A percentile compares a stretch with the other conserved stretches of the same genome.
Conservation (phyloP, 2,888 invertebrate species). For the Pterobdella sp. region DNA sequence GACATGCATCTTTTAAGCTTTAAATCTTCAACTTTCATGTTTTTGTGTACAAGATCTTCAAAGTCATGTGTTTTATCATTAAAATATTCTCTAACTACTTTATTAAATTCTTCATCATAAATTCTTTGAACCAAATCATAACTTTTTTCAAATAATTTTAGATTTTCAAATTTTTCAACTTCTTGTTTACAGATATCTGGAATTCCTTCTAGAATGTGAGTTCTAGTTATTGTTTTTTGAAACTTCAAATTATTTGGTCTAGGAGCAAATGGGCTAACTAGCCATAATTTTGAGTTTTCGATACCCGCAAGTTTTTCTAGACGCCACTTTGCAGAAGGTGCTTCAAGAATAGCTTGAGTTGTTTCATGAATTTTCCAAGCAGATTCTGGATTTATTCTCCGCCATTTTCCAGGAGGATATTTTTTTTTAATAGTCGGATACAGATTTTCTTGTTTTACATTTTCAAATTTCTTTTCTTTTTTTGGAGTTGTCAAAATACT, state of each 20-base stretch:
- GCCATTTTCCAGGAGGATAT: conserved; percentile 45
- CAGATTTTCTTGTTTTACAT: conserved; percentile 5
- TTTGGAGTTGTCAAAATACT: not conserved
- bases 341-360: conserved; percentile 36
- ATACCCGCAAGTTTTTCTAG: conserved; percentile 39
- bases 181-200: conserved; percentile 57
- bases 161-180: conserved; percentile 49
- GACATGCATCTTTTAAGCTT: conserved; percentile 27
- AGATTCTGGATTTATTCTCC: conserved; percentile 39
- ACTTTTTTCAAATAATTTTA: conserved; percentile 21
- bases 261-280: conserved; percentile 27
- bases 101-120: not conserved
- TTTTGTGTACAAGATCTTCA: conserved; percentile 22
- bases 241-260: conserved; percentile 56
- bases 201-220: conserved; percentile 62
- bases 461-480: not conserved
- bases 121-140: not conserved
- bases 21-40: not conserved
- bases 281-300: conserved; percentile 25
- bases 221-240: conserved; percentile 70
- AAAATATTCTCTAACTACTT: not conserved
- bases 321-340: conserved; percentile 39
- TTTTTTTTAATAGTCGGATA: conserved; percentile 46
- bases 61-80: not conserved
- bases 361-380: conserved; percentile 44